Conservation (phyloP, 2,797 vertebrate species). For the Peromyscus eremicus region DNA sequence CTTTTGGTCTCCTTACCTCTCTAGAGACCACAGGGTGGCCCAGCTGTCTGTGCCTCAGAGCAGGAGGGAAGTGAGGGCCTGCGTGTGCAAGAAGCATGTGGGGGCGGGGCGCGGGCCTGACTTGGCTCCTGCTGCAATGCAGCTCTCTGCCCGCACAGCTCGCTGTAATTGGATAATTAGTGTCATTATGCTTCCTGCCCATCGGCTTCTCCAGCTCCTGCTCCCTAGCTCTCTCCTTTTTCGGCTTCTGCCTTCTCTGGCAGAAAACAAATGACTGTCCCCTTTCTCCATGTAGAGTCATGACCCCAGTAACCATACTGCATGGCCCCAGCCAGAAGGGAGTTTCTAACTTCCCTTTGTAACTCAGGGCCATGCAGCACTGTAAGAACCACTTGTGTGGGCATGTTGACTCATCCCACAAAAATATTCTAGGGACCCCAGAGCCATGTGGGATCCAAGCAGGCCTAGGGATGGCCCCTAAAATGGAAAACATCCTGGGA, state of each 20-base stretch:
- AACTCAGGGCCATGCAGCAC: background rate
- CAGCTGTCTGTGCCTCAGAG: background rate
- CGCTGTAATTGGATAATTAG: constrained; percentile 79
- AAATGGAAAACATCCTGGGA: background rate
- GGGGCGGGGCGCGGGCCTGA: background rate
- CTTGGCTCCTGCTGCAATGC: constrained; percentile 72
- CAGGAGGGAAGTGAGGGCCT: background rate
- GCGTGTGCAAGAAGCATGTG: background rate
- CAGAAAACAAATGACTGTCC: constrained; percentile 59
- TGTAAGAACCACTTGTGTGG: background rate
- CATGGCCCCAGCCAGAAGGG: constrained; percentile 31
- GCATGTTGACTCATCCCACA: constrained; percentile 3
- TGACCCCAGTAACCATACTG: background rate
- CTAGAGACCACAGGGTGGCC: background rate
- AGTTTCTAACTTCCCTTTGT: background rate
- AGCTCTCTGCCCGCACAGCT: constrained; percentile 54
- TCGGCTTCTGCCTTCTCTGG: constrained; percentile 49
- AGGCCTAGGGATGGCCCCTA: background rate
- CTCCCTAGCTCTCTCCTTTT: constrained; percentile 36
- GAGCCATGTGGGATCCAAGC: background rate
- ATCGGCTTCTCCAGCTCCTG: constrained; percentile 54
- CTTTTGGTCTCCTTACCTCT: background rate
- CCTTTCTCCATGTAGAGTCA: background rate
- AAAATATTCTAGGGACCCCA: background rate
- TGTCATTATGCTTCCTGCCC: constrained; percentile 74